Percentiles rank a stretch among this genome's conserved stretches.
Conservation (phyloP, 2,113 vertebrate genomes). For the Anas platyrhynchos region DNA sequence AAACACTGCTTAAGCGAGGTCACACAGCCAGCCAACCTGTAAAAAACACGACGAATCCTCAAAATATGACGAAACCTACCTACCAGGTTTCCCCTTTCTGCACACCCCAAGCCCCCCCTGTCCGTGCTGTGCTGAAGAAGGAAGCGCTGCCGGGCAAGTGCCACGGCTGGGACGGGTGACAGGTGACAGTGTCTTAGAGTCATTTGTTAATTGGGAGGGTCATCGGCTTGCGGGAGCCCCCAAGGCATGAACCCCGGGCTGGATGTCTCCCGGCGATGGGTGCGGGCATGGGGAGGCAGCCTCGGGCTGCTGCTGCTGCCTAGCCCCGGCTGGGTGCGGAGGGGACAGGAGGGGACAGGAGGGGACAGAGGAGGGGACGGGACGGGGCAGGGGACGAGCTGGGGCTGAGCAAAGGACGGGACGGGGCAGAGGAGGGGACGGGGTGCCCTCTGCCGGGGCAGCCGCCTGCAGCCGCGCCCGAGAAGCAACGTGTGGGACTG, state of each 20-base stretch:
- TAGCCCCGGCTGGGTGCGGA: neutral
- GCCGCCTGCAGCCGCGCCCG: no score
- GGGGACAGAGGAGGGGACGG: no score
- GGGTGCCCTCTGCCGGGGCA: slow-evolving; percentile 44
- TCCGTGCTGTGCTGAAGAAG: neutral
- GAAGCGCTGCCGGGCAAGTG: neutral
- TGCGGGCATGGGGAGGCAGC: neutral
- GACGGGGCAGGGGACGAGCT: neutral
- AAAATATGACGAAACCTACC: no score
- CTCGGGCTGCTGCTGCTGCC: neutral
- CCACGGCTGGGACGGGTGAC: neutral
- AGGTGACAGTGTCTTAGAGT: neutral
- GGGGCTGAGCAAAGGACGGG: no score
- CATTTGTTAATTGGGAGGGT: neutral
- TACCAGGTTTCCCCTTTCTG: neutral
- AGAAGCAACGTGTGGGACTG: no score
- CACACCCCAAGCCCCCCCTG: neutral
- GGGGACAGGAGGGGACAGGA: no score
- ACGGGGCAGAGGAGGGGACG: neutral
- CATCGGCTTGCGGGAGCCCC: neutral
- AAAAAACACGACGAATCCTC: neutral
- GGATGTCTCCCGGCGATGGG: neutral
- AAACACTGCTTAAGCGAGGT: neutral
- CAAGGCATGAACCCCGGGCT: neutral
- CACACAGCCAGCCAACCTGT: neutral